Base-by-base conservation (phyloP, 2,888 invertebrate species). In the Meloe dianella region DNA sequence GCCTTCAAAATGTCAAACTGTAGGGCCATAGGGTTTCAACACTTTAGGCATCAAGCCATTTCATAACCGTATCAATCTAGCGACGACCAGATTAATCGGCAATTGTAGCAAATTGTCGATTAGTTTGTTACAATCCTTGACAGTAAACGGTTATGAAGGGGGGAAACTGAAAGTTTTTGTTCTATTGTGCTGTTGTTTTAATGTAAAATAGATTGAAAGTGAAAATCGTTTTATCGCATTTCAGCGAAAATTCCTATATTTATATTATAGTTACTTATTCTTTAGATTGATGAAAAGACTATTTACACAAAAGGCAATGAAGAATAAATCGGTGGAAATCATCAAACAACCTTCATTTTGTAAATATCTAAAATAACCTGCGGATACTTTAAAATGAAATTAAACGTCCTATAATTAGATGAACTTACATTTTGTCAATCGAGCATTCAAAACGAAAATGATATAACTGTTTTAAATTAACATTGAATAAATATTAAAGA, bases 171-270 rank as follows among this genome's bases (percentile, higher is more conserved):
- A 41, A 7, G 17, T n/a, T 17, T 41, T 8, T 5, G n/a, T 41
- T 17, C 17, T n/a, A 17, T 41, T 41, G n/a, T 17, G 41, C 6
- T 47, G 20, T 14, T 14, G 35, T 32, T n/a, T n/a, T n/a, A n/a
- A n/a, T n/a, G n/a, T n/a, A n/a, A n/a, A n/a, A n/a, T n/a, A n/a
- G n/a, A 8, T 17, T 41, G 41, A 20, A 1, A 47, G 10, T 47
- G 20, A 8, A 70, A 73, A 74, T 73, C 74, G 73, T 75, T 74
- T 75, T 75, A 73, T 75, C 73, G 71, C 65, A 70, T 69, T 68
- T 59, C 68, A 71, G 73, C 73, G 71, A 75, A 75, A 73, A 71
- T 72, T 76, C 73, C 72, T 71, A 72, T 76, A 74, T 76, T 75
- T 76, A 75, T 74, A 74, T 73, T 71, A 67, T 63, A 56, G 65